Evolutionary conservation across 2,888 invertebrate species (phyloP), one percentile per base, ranked within the genome.

Genomic region (Prosapia bicincta): DNA sequence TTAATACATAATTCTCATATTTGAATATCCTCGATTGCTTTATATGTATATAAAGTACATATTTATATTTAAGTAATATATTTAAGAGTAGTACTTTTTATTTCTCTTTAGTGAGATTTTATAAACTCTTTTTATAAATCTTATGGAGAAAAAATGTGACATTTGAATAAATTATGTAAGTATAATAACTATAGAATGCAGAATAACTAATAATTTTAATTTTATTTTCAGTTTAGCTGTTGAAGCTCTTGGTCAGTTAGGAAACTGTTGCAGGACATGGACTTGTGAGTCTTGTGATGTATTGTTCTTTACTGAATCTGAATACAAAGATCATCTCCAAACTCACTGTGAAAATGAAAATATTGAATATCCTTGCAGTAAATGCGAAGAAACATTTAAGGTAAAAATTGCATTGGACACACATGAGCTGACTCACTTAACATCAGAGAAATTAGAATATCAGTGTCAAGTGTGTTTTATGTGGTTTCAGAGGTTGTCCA

Each of bases 201-300:
- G n/a, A n/a, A n/a, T n/a, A n/a, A n/a, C n/a, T n/a, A n/a, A n/a
- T n/a, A n/a, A 9, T 30, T 30, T 30, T 30, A 30, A 30, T 30
- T 6, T 30, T 3, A 26, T 28, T 71, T 71, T 26, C 65, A 72
- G 72, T 72, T 28, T 72, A 15, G 72, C 72, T 23, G 72, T 72
- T 28, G 72, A 72, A 72, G 72, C 65, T 6, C 26, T 72, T 13
- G 72, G 72, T 13, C 66, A 72, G 15, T 24, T 72, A 24, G 72
- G 72, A n/a, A 54, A 54, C 54, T 54, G 20, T 54, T 54, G 54
- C 13, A 54, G 54, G 20, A 54, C 54, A 3, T 54, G 54, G 54
- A 54, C 54, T n/a, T 54, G 54, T 20, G 54, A 54, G 54, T 54
- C 20, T 54, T 54, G 54, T 54, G 54, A 54, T 54, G 54, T 54